A percentile compares a stretch with the other conserved stretches of the same genome.
These are phyloP conservation scores for Equus przewalskii DNA, from an alignment of 2,113 vertebrate genomes.

Conservation along the genomic window DNA sequence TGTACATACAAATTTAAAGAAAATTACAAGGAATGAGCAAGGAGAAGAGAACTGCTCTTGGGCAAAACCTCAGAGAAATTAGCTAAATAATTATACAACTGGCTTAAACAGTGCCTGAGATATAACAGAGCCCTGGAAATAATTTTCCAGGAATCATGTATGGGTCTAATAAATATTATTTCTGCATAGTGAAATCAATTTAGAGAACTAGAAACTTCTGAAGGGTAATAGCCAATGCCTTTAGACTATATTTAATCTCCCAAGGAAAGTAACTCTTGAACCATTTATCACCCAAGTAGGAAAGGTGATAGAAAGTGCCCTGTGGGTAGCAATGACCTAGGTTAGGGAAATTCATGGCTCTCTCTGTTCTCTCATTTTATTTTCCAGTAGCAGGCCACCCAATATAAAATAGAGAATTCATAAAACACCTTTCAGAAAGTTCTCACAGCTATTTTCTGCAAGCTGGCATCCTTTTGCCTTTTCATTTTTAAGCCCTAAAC, in stretches of 20 bases:
- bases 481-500: background rate
- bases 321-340: background rate
- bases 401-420: background rate
- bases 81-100: background rate
- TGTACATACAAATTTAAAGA: background rate
- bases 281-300: background rate
- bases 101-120: background rate
- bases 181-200: background rate
- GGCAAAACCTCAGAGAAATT: constrained; percentile 27
- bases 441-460: background rate
- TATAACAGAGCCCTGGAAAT: background rate
- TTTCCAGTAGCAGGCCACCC: background rate
- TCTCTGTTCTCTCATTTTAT: background rate
- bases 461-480: constrained; percentile 17
- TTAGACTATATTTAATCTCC: background rate
- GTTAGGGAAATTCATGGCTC: background rate
- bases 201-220: constrained; percentile 54
- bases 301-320: background rate
- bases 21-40: background rate
- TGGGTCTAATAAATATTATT: background rate
- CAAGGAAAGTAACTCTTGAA: background rate
- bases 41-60: background rate
- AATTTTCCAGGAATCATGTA: background rate
- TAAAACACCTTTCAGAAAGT: background rate
- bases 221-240: background rate